Evolutionary conservation across 1,140 invertebrate species (phyloP).

Genomic region (Berghia stephanieae): DNA sequence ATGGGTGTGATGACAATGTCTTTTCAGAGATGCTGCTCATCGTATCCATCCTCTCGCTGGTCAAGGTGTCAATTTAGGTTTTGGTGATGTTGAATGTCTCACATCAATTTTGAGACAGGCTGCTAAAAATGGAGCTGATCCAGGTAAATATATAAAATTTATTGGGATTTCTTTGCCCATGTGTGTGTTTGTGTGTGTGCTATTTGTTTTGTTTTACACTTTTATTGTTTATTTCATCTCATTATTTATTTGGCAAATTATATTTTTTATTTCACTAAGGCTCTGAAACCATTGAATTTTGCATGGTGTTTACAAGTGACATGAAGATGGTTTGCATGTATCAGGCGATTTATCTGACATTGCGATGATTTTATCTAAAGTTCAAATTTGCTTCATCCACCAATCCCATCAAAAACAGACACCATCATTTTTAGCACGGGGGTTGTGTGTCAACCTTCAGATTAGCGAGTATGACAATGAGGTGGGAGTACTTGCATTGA

Average conservation of each 20-base stretch:
- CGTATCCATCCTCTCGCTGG: constrained; percentile 95
- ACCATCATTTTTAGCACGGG: too few relatives aligned
- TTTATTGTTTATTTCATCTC: not conserved
- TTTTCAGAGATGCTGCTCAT: constrained; percentile 88
- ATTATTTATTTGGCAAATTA: not conserved
- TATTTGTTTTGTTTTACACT: not conserved
- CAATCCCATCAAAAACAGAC: too few relatives aligned
- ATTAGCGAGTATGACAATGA: too few relatives aligned
- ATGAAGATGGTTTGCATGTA: too few relatives aligned
- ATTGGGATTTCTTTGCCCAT: too few relatives aligned
- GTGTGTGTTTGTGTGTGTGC: not conserved
- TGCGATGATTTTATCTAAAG: too few relatives aligned
- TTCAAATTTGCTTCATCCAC: too few relatives aligned
- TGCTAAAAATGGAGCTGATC: constrained; percentile 77
- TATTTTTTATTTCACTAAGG: not conserved
- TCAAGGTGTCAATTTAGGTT: constrained; percentile 96
- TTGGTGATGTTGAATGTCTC: constrained; percentile 87
- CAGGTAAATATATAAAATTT: constrained; percentile 76
- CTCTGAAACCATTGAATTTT: too few relatives aligned
- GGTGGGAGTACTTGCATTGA: too few relatives aligned
- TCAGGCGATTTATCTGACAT: too few relatives aligned
- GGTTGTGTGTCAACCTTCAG: too few relatives aligned
- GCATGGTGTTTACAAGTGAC: too few relatives aligned
- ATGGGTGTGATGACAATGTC: not conserved
- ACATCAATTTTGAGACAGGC: constrained; percentile 77